These are phyloP conservation scores for Chrysocyon brachyurus DNA, from an alignment of 2,797 vertebrate genomes.

Conservation along the genomic window DNA sequence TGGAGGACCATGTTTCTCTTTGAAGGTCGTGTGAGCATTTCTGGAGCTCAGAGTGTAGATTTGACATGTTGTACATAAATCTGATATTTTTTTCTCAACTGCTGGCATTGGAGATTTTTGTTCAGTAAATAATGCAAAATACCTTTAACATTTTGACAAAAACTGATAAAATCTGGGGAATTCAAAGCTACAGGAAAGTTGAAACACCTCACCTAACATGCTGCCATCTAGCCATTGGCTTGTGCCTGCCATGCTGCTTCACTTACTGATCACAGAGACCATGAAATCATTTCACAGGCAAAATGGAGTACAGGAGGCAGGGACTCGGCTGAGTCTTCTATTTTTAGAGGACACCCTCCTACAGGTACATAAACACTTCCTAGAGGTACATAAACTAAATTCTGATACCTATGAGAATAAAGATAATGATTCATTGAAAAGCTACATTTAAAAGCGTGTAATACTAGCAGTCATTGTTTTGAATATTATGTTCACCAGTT, in stretches of 20 bases:
- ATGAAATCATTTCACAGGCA: not conserved
- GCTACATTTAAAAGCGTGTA: not conserved
- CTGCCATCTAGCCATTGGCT: constrained; percentile 4
- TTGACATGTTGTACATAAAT: not conserved
- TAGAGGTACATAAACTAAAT: constrained; percentile 27
- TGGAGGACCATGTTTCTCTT: not conserved
- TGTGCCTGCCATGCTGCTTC: not conserved
- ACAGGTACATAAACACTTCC: not conserved
- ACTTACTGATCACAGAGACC: not conserved
- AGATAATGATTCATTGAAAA: constrained; percentile 57
- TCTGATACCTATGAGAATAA: constrained; percentile 7
- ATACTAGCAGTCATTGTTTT: not conserved
- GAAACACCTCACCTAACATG: constrained; percentile 5
- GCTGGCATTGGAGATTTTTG: constrained; percentile 24
- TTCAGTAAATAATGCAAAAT: constrained; percentile 69
- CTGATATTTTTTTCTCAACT: not conserved
- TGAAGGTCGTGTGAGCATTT: not conserved
- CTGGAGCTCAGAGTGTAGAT: not conserved
- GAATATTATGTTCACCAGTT: not conserved
- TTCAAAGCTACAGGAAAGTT: not conserved
- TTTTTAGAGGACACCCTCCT: not conserved
- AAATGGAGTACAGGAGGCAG: not conserved
- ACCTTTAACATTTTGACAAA: constrained; percentile 50
- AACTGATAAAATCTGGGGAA: constrained; percentile 3
- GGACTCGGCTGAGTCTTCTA: not conserved